Evolutionary conservation across 2,888 invertebrate species (phyloP), one percentile per base, ranked within the genome.

Genomic region (Drosophila niveifrons): DNA sequence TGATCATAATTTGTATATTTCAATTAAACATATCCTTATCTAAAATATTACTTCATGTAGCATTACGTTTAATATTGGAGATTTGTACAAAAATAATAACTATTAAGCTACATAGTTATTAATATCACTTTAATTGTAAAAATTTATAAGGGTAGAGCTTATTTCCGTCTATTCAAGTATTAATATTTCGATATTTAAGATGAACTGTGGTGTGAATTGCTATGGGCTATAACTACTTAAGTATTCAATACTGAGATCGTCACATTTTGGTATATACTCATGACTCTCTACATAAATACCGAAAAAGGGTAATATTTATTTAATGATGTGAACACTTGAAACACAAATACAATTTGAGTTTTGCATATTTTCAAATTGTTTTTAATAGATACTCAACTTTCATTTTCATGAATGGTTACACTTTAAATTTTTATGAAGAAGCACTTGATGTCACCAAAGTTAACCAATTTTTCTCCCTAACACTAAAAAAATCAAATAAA

Each of bases 11-110:
- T 41, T 41, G 39, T 11, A 7, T 15, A 69, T 53, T 39, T 64
- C 43, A 28, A 1, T 47, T 41, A 8, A 13, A 56, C 56, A 43
- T 51, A 29, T 11, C 18, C 44, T 44, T 65, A 66, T 57, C 74
- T 75, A 64, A 56, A 43, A 34, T 62, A 69, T 59, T 62, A 71
- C 52, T 41, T 8, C 13, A 41, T 15, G 39, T 41, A 41, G 13
- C 8, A 29, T 65, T 62, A 72, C 57, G 13, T 23, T 55, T 53
- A 8, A 51, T 43, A 43, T 39, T 65, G 17, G 29, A 52, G 29
- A 18, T 67, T 71, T 68, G 15, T 58, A 64, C 53, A 68, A 55
- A 59, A 11, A 66, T 11, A 46, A 62, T 17, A 57, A 47, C 44
- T 57, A 67, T 70, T 65, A 66, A 65, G 62, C 66, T 62, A 23